phyloP scores from a whole-genome alignment of 2,888 invertebrate species.

The Dendrolimus houi region DNA sequence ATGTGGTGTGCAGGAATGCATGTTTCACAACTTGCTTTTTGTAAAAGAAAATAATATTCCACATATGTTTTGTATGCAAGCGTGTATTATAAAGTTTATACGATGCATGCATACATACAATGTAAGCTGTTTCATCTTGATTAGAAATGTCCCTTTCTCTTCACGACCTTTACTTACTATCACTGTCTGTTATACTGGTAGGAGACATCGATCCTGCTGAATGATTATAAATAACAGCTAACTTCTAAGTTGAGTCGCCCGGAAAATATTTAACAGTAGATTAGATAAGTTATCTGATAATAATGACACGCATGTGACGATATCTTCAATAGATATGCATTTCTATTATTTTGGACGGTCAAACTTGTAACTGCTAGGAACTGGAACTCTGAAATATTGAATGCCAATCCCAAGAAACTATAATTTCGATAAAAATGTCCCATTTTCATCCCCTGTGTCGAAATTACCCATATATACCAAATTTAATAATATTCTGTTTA shows the following conservation, averaged over 20 bases:
- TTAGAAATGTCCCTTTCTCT: not conserved
- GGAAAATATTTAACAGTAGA: not conserved
- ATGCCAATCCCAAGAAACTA: no score
- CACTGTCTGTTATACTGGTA: not conserved
- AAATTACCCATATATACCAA: no score
- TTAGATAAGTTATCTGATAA: not conserved
- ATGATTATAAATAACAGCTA: not conserved
- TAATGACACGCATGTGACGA: not conserved
- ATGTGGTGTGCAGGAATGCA: no score
- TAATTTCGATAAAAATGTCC: no score
- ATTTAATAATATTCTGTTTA: no score
- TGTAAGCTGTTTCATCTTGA: not conserved
- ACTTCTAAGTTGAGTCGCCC: not conserved
- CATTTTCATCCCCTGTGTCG: no score
- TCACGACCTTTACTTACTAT: not conserved
- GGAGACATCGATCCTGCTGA: not conserved
- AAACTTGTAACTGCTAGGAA: no score
- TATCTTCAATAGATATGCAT: not conserved
- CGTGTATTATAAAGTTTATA: no score
- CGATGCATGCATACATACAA: not conserved
- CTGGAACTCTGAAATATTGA: no score
- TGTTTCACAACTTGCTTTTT: no score
- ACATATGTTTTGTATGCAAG: no score
- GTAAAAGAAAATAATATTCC: no score
- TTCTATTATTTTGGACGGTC: not conserved